These are phyloP conservation scores for Schizopygopsis malacanthus DNA, from an alignment of 2,797 vertebrate species.

Conservation along the genomic window DNA sequence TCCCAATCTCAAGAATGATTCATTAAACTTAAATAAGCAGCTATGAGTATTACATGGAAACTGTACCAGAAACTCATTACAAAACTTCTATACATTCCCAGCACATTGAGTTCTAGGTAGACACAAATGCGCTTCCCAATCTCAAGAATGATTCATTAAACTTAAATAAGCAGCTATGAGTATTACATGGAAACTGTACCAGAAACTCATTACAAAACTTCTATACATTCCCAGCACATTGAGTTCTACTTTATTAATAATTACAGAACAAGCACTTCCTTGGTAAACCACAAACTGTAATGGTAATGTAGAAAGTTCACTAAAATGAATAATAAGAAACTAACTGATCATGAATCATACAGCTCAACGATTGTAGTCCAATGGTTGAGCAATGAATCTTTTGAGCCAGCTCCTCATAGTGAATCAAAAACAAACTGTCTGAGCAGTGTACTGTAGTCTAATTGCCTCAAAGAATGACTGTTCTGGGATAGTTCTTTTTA, in stretches of 20 bases:
- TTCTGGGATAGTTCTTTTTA: not conserved
- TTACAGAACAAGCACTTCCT: not conserved
- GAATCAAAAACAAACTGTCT: not conserved
- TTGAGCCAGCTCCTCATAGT: too few species aligned
- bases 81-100: not conserved
- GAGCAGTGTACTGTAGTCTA: not conserved
- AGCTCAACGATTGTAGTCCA: not conserved
- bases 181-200: not conserved
- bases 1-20: not conserved
- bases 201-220: not conserved
- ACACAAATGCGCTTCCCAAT: not conserved
- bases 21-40: not conserved
- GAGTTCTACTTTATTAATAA: not conserved
- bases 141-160: not conserved
- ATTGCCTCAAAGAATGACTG: not conserved
- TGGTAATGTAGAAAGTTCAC: not conserved
- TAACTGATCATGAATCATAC: not conserved
- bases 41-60: not conserved
- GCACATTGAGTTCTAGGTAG: not conserved
- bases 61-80: not conserved
- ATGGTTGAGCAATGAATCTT: not conserved
- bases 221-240: not conserved
- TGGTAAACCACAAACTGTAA: not conserved
- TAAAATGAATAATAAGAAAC: not conserved
- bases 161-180: slow-evolving; percentile 2